These are phyloP conservation scores for Melanotaenia trifasciata DNA, from an alignment of 2,797 vertebrate genomes.

Conservation along the genomic window DNA sequence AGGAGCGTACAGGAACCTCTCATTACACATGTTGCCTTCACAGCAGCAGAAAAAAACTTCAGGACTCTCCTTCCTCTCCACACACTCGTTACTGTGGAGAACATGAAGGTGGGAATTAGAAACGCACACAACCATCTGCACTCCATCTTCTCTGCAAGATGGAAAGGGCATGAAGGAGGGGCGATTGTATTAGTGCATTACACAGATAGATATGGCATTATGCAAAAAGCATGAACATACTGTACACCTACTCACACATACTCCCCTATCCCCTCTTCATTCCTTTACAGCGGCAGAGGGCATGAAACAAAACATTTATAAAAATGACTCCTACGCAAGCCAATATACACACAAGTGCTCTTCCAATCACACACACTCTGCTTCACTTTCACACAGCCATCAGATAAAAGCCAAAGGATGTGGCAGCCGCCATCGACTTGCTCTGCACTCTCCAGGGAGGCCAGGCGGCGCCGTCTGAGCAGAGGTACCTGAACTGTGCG, in stretches of 20 bases:
- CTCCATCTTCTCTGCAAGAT: neutral
- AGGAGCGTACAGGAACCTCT: conserved; percentile 91
- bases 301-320: conserved; percentile 59
- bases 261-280: conserved; percentile 27
- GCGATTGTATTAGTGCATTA: conserved; percentile 21
- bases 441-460: conserved; percentile 72
- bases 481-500: conserved; percentile 61
- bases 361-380: conserved; percentile 20
- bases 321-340: conserved; percentile 56
- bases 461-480: conserved; percentile 72
- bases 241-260: conserved; percentile 15
- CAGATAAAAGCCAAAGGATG: conserved; percentile 78
- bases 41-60: conserved; percentile 98
- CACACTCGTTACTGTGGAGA: conserved; percentile 87
- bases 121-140: conserved; percentile 7
- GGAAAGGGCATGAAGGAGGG: conserved; percentile 3
- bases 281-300: conserved; percentile 33
- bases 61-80: conserved; percentile 93
- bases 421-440: conserved; percentile 75
- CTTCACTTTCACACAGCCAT: conserved; percentile 64
- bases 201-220: conserved; percentile 6
- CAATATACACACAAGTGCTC: conserved; percentile 27
- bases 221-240: conserved; percentile 13
- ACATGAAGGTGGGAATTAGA: conserved; percentile 37
- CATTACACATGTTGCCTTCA: conserved; percentile 95